Conservation (phyloP, 2,888 invertebrate genomes). For the Pecten maximus region DNA sequence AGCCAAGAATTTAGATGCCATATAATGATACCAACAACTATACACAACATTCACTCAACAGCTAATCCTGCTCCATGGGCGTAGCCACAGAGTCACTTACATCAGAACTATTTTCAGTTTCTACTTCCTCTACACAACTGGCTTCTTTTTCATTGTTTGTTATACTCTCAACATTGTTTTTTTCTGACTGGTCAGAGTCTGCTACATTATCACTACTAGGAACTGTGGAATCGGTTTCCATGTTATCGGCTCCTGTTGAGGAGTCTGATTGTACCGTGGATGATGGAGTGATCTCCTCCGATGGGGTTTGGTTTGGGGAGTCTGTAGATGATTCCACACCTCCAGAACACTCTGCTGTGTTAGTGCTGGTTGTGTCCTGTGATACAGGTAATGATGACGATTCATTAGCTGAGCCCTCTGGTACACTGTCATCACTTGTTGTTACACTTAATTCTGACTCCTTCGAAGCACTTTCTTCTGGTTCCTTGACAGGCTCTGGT, state of each 20-base stretch:
- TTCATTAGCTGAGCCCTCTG: conserved; percentile 15
- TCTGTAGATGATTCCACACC: conserved; percentile 33
- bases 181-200: neutral
- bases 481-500: conserved; percentile 22
- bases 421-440: neutral
- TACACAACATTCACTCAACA: neutral
- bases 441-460: conserved; percentile 7
- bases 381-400: conserved; percentile 28
- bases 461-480: neutral
- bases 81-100: conserved; percentile 45
- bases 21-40: conserved; percentile 12
- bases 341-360: neutral
- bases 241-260: neutral
- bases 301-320: neutral
- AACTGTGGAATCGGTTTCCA: neutral
- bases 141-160: neutral
- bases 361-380: neutral
- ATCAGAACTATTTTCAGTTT: conserved; percentile 36
- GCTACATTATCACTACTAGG: conserved; percentile 22
- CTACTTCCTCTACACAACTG: neutral
- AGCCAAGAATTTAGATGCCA: conserved; percentile 33
- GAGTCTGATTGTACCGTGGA: conserved; percentile 20
- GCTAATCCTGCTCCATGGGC: conserved; percentile 47
- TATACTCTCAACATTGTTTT: neutral
- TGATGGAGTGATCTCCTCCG: neutral